Evolutionary conservation across 2,888 invertebrate species (phyloP), one percentile per base, ranked within the genome.

Genomic region (Nasonia oneida): DNA sequence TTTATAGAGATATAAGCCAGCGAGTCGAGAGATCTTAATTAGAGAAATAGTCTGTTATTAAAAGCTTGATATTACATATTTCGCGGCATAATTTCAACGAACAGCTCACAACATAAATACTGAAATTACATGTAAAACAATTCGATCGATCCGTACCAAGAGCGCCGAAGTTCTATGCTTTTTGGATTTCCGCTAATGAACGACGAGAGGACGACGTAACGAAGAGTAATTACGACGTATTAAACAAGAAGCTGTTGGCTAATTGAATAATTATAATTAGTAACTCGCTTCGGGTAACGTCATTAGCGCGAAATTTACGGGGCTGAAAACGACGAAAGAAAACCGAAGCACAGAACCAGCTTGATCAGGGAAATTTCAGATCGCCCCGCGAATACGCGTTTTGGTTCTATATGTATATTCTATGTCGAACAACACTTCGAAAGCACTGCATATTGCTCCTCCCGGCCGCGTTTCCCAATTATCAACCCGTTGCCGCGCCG

Each of bases 121-220:
- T 4, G n/a, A 57, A 61, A 61, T 61, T 61, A 29, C 23, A 23
- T 61, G 57, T 2, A 61, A 18, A 61, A 61, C 23, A 23, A 61
- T 6, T 23, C n/a, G 57, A 61, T n/a, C 57, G 6, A 61, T 61
- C 57, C n/a, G 10, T 47, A n/a, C 23, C 57, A 8, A 61, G n/a
- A 61, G n/a, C n/a, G 37, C 37, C 37, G 2, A 61, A 61, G n/a
- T 61, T n/a, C 57, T 61, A 61, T 61, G n/a, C 57, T 23, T 61
- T 61, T 23, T n/a, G 57, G 57, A 61, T 61, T 61, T 61, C 57
- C 57, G 57, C 57, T 61, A 61, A 61, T 61, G 57, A 61, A 61
- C n/a, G 18, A n/a, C 57, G 23, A n/a, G n/a, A 61, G 57, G 2
- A 61, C n/a, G 57, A 61, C 57, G 57, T 61, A 61, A 61, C 57